Percentiles rank a stretch among this genome's conserved stretches.
Evolutionary conservation across 2,888 invertebrate species (phyloP).

Genomic region (Peribatodes rhomboidaria): DNA sequence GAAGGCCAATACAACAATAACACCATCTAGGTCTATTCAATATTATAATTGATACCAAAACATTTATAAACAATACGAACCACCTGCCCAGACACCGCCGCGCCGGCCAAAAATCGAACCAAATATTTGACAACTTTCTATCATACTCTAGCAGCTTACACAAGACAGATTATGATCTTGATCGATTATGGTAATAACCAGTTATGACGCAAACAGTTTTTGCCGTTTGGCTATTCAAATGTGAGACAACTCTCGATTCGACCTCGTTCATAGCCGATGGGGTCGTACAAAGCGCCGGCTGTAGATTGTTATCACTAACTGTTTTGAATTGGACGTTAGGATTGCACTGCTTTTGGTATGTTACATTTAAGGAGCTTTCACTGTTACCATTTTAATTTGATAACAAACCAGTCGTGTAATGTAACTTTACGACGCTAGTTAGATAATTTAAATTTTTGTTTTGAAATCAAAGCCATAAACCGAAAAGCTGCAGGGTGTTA

Average conservation of each 20-base stretch:
- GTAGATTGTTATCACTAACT: conserved; percentile 66
- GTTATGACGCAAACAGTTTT: conserved; percentile 72
- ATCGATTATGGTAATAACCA: conserved; percentile 80
- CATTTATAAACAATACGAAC: conserved; percentile 23
- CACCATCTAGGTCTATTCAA: neutral
- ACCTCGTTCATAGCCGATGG: conserved; percentile 66
- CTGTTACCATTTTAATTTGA: conserved; percentile 34
- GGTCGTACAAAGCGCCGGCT: conserved; percentile 59
- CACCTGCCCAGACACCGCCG: conserved; percentile 31
- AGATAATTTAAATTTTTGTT: conserved; percentile 1
- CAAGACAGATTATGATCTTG: conserved; percentile 76
- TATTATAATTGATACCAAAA: neutral
- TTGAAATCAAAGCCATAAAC: neutral
- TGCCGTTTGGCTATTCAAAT: conserved; percentile 64
- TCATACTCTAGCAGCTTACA: conserved; percentile 67
- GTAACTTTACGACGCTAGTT: conserved; percentile 18
- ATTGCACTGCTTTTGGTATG: conserved; percentile 47
- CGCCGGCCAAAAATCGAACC: conserved; percentile 50
- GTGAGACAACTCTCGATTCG: conserved; percentile 69
- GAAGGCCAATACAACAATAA: neutral
- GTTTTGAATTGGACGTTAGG: conserved; percentile 64
- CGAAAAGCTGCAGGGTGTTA: neutral
- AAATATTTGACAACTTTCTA: conserved; percentile 71
- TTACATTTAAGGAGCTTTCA: conserved; percentile 38
- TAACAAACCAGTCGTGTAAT: conserved; percentile 27